Conservation (phyloP, 2,797 vertebrate species). For the Syndactyla subalaris region DNA sequence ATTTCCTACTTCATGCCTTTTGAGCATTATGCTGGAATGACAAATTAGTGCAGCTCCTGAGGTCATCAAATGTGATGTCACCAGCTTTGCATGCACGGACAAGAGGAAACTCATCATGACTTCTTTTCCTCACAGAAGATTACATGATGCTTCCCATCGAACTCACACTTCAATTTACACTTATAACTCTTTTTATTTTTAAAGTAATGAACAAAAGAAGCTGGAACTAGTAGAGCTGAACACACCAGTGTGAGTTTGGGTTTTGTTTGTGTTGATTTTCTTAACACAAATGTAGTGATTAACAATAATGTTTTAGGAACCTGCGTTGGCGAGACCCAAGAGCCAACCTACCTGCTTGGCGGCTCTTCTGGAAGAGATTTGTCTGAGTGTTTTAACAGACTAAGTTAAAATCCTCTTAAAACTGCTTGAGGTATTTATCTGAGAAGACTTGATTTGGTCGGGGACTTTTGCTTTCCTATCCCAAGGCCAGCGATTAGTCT, state of each 20-base stretch:
- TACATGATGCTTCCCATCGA: not conserved
- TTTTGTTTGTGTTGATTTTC: not conserved
- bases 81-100: not conserved
- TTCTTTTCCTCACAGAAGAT: not conserved
- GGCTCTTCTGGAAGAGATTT: not conserved
- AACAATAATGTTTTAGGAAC: not conserved
- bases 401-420: not conserved
- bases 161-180: not conserved
- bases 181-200: not conserved
- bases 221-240: not conserved
- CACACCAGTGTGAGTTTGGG: not conserved
- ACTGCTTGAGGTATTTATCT: not conserved
- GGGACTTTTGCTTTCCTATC: not conserved
- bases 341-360: not conserved
- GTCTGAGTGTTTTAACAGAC: not conserved
- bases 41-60: not conserved
- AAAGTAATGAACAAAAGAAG: not conserved
- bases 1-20: not conserved
- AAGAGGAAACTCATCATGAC: not conserved
- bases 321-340: not conserved
- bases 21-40: not conserved
- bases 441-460: not conserved
- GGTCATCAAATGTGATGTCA: not conserved
- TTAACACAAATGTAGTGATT: not conserved
- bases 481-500: not conserved